phyloP scores from a whole-genome alignment of 2,797 vertebrate species.

The Megaceryle alcyon region DNA sequence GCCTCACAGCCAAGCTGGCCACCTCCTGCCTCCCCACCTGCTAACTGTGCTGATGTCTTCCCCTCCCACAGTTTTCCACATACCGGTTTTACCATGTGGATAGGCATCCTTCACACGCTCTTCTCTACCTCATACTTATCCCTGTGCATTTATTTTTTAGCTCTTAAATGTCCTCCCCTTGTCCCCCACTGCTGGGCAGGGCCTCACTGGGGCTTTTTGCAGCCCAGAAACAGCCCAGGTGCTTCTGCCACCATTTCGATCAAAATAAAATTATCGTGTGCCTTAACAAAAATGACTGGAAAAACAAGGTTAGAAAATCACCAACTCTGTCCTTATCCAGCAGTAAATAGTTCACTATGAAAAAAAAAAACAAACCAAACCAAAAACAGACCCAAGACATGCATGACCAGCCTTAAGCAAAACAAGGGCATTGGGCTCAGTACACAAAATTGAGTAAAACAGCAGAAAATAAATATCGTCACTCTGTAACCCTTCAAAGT shows the following conservation, averaged over 20 bases:
- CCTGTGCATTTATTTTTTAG: not conserved
- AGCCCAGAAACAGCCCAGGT: not conserved
- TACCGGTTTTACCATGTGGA: rapidly evolving
- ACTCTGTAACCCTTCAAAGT: not conserved
- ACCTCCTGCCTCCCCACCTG: rapidly evolving
- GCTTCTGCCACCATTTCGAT: not conserved
- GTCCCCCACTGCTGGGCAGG: not conserved
- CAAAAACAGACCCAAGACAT: no score
- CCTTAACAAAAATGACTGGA: not conserved
- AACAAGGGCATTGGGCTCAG: not conserved
- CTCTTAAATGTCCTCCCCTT: not conserved
- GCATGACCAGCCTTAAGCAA: not conserved
- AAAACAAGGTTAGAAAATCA: not conserved
- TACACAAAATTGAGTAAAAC: not conserved
- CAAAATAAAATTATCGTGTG: not conserved
- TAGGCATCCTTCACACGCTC: rapidly evolving
- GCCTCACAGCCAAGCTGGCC: not conserved
- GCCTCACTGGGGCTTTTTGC: rapidly evolving
- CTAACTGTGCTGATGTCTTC: no score
- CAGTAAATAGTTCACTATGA: not conserved
- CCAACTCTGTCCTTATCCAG: not conserved
- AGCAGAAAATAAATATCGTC: not conserved
- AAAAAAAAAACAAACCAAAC: not conserved
- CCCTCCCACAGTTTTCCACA: not conserved
- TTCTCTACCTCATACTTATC: not conserved